Evolutionary conservation across 2,888 invertebrate species (phyloP).

Genomic region (Noctua fimbriata): DNA sequence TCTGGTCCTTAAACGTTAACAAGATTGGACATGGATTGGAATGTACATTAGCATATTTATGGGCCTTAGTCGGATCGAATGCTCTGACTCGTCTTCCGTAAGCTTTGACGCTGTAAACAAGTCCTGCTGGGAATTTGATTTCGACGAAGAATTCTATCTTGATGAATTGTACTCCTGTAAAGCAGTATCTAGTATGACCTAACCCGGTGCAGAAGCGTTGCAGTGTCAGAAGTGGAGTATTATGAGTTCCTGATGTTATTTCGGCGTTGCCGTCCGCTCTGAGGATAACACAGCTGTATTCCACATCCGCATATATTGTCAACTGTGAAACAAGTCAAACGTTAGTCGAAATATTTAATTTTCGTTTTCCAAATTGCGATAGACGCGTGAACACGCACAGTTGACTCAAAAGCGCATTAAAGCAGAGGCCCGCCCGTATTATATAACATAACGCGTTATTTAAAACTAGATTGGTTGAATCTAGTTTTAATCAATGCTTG

Average conservation of each 20-base stretch:
- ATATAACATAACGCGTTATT: too few relatives aligned
- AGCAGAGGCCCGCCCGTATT: too few relatives aligned
- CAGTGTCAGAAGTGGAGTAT: neutral
- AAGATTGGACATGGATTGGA: neutral
- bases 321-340: neutral
- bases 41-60: neutral
- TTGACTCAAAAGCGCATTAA: too few relatives aligned
- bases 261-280: neutral
- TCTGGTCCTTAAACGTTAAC: accelerated
- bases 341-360: neutral
- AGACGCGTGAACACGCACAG: neutral
- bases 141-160: slow-evolving; percentile 2
- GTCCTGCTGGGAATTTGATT: neutral
- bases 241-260: neutral
- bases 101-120: neutral
- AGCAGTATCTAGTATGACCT: neutral
- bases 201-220: neutral
- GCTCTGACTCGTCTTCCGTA: neutral
- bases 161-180: neutral
- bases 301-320: neutral
- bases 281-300: slow-evolving; percentile 6
- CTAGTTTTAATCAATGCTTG: too few relatives aligned
- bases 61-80: neutral
- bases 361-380: neutral
- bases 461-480: too few relatives aligned